These are phyloP conservation scores for Phoebastria nigripes DNA, from an alignment of 2,797 vertebrate species.

Conservation along the genomic window DNA sequence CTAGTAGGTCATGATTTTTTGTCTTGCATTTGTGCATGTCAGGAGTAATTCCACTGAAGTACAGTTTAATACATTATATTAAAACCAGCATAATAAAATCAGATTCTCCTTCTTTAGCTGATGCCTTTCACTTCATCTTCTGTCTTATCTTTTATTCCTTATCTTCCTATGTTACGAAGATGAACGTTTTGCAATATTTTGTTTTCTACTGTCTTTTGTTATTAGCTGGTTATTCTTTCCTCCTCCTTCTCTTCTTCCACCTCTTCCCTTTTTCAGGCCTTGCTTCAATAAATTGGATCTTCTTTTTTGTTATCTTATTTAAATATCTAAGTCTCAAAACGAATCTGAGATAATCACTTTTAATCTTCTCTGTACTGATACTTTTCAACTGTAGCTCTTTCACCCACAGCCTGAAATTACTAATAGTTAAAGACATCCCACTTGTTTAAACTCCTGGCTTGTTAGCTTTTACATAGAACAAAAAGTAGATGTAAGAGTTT, in stretches of 20 bases:
- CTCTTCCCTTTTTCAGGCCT: neutral
- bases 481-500: neutral
- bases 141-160: neutral
- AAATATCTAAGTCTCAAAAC: neutral
- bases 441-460: neutral
- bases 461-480: neutral
- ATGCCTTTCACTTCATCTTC: neutral
- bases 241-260: neutral
- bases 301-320: neutral
- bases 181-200: neutral
- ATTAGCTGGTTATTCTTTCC: neutral
- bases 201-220: neutral
- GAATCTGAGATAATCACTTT: neutral
- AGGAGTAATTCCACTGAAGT: neutral
- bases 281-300: neutral
- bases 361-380: neutral
- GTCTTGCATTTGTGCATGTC: neutral
- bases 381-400: neutral
- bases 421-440: neutral
- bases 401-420: neutral
- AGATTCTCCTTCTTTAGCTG: neutral
- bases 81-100: neutral
- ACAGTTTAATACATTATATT: neutral
- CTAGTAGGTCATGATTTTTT: neutral
- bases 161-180: neutral